Conservation (phyloP, 2,113 vertebrate genomes). For the Odobenus rosmarus region DNA sequence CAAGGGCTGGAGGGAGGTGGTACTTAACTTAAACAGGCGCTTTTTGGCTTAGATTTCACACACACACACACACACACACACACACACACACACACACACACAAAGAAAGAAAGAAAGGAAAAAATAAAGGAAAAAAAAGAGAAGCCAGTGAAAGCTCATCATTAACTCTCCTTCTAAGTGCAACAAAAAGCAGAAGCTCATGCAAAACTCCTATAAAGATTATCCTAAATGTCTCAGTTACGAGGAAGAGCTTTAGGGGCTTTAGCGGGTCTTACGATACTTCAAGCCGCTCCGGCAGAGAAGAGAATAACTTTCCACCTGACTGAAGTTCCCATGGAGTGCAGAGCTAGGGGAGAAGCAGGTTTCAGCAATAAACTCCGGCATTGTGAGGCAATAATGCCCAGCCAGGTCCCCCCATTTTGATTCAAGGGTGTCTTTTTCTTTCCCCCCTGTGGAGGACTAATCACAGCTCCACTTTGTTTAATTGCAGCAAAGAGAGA, state of each 20-base stretch:
- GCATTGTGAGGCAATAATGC: conserved; percentile 99
- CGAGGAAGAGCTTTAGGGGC: conserved; percentile 91
- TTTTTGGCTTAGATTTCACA: conserved; percentile 90
- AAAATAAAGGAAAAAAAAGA: conserved; percentile 76
- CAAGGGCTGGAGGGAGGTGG: conserved; percentile 97
- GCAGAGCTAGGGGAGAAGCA: conserved; percentile 97
- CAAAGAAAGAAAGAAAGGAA: conserved; percentile 72
- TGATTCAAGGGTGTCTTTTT: conserved; percentile 99
- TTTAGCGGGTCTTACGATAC: conserved; percentile 92
- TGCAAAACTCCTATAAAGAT: conserved; percentile 93
- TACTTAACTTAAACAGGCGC: conserved; percentile 98
- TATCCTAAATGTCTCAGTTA: conserved; percentile 99
- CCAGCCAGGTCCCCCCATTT: conserved; percentile 99
- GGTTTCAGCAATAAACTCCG: conserved; percentile 99
- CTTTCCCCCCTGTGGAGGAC: conserved; percentile 97
- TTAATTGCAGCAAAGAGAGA: conserved; percentile 99
- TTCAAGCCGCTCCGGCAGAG: conserved; percentile 92
- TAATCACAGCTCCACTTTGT: conserved; percentile 99
- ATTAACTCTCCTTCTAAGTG: conserved; percentile 96
- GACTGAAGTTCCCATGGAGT: conserved; percentile 99
- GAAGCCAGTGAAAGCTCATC: conserved; percentile 94
- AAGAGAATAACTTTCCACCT: conserved; percentile 98
- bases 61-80: too few relatives aligned
- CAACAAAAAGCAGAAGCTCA: conserved; percentile 95
- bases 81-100: too few relatives aligned